Base-by-base conservation (phyloP, 2,888 invertebrate genomes). In the Cheilosia impressa region DNA sequence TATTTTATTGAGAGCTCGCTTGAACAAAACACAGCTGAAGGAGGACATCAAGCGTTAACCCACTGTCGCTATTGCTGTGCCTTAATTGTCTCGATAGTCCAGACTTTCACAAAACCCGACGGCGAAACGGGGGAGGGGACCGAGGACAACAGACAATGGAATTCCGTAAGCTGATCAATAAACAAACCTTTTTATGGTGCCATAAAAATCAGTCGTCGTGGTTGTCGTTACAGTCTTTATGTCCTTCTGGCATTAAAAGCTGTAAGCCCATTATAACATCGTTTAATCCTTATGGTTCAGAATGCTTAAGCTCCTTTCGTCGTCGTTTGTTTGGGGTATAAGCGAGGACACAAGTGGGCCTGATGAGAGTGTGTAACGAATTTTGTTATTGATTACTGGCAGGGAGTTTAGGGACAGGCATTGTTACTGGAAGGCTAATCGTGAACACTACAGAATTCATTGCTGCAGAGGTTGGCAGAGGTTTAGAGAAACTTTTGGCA, bases 201-300 rank as follows among this genome's bases (percentile, higher is more conserved):
- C 66, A 76, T 76, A 76, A 76, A 76, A 76, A 76, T 76, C 66
- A 66, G 66, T 76, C 76, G 66, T 76, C 58, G 31, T 66, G 76
- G 66, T 66, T 43, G 66, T 76, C 47, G 58, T 66, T 76, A 66
- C 57, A 50, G 75, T 76, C 75, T 41, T 76, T 76, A 58, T 66
- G 66, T 68, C 66, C 52, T 66, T 66, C 31, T 58, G 52, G 50
- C 66, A 76, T 66, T 66, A 66, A 76, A 76, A 31, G 76, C 76
- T 50, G 66, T 76, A 76, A 76, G 76, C 76, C 58, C 58, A 76
- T 76, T 75, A 76, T 76, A 58, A 66, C 66, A 76, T 66, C 58
- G 41, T 76, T 58, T 66, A 76, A 76, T 76, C 76, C 43, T 31
- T 41, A 53, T 22, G 57, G 34, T 50, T 76, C 31, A 24, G 65